A percentile compares a stretch with the other conserved stretches of the same genome.
These are phyloP conservation scores for Zaprionus lachaisei DNA, from an alignment of 1,140 invertebrate genomes.

Conservation along the genomic window DNA sequence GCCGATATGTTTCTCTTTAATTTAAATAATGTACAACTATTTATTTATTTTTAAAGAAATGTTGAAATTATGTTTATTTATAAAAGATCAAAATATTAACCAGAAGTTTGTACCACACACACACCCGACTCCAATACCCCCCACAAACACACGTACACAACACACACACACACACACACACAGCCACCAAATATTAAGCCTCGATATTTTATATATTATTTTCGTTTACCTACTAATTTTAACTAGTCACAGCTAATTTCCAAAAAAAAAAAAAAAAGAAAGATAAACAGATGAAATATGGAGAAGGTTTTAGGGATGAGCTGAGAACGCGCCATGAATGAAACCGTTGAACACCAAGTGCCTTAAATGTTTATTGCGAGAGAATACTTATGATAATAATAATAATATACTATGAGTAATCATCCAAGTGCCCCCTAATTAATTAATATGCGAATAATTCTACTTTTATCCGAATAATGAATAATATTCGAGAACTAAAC, in stretches of 20 bases:
- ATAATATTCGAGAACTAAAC: conserved; percentile 44
- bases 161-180: conserved; percentile 38
- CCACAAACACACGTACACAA: conserved; percentile 31
- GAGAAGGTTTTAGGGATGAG: conserved; percentile 6
- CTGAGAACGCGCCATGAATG: conserved; percentile 31
- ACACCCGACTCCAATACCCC: not conserved
- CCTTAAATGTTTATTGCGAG: conserved; percentile 69
- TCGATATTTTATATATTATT: conserved; percentile 48
- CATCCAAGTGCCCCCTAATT: conserved; percentile 54
- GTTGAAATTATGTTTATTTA: conserved; percentile 81
- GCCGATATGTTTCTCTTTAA: conserved; percentile 58
- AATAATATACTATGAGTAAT: conserved; percentile 27
- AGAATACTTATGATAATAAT: conserved; percentile 27
- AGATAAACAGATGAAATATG: conserved; percentile 22
- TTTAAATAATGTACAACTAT: conserved; percentile 77
- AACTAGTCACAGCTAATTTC: conserved; percentile 83
- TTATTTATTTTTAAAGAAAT: conserved; percentile 83
- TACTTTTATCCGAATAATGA: conserved; percentile 39
- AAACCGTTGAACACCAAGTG: conserved; percentile 62
- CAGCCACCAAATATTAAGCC: conserved; percentile 54
- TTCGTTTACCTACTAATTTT: conserved; percentile 81
- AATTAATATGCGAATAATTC: conserved; percentile 37
- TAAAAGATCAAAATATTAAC: conserved; percentile 61
- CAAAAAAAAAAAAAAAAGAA: conserved; percentile 53
- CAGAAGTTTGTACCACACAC: conserved; percentile 52